phyloP scores from a whole-genome alignment of 2,797 vertebrate species.

The Anabacerthia variegaticeps region DNA sequence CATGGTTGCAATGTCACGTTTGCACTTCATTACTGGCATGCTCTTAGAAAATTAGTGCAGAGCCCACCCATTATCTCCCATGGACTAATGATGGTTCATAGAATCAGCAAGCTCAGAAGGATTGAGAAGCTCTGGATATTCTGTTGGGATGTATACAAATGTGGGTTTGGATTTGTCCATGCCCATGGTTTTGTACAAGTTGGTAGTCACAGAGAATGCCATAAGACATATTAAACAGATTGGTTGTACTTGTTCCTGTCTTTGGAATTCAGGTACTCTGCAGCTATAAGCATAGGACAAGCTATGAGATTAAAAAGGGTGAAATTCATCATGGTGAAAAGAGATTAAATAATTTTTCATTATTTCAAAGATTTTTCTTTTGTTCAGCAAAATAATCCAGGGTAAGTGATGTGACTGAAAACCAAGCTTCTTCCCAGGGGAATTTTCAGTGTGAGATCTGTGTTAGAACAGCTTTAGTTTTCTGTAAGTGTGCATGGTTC shows the following conservation, averaged over 20 bases:
- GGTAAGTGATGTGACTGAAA: background rate
- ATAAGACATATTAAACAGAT: background rate
- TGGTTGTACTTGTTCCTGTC: background rate
- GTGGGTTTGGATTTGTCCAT: background rate
- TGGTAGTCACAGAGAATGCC: background rate
- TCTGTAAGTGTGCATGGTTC: background rate
- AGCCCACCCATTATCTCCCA: background rate
- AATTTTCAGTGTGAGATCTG: background rate
- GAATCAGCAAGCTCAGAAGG: background rate
- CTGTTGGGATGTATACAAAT: background rate
- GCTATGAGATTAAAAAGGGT: background rate
- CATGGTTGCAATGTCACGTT: background rate
- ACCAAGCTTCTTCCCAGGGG: background rate
- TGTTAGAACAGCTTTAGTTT: background rate
- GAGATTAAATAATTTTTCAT: background rate
- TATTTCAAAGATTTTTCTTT: background rate
- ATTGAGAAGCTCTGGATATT: background rate
- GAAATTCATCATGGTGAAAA: background rate
- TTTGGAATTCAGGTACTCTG: background rate
- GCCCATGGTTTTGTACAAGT: background rate
- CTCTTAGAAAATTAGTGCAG: background rate
- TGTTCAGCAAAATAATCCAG: background rate
- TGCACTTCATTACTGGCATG: background rate
- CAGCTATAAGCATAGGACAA: background rate
- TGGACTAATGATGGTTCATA: background rate